Percentiles rank a stretch among this genome's conserved stretches.
Conservation (phyloP, 2,113 vertebrate species). For the Zosterops japonicus region DNA sequence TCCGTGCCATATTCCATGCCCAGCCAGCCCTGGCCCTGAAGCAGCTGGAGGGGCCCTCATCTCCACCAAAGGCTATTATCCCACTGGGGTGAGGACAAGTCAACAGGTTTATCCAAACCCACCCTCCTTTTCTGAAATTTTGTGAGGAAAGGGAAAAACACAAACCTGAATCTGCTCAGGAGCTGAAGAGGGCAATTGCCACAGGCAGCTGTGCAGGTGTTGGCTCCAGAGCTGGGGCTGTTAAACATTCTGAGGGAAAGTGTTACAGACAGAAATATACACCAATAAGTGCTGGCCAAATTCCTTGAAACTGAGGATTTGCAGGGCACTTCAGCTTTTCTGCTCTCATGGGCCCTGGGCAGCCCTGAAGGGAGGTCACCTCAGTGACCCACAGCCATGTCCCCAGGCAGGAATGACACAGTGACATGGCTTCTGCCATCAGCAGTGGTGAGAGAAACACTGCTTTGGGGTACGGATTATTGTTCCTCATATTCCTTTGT, state of each 20-base stretch:
- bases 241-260: not conserved
- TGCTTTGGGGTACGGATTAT: not conserved
- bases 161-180: not conserved
- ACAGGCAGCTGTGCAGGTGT: fast-evolving
- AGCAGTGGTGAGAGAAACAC: not conserved
- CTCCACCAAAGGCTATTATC: not conserved
- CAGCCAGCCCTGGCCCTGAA: fast-evolving
- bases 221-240: fast-evolving
- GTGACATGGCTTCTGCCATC: fast-evolving
- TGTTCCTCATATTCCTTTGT: slow-evolving; percentile 63
- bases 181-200: not conserved
- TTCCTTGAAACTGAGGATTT: not conserved
- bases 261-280: not conserved
- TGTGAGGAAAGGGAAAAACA: not conserved
- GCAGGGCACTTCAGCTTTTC: not conserved
- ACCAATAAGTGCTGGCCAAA: fast-evolving
- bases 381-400: not conserved
- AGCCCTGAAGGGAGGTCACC: not conserved
- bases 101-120: fast-evolving
- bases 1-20: fast-evolving
- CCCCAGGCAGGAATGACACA: not conserved
- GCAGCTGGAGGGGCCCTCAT: fast-evolving
- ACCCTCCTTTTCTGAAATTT: not conserved
- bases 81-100: fast-evolving
- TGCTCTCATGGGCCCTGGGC: fast-evolving